Percentiles rank a stretch among this genome's conserved stretches.
Evolutionary conservation across 2,888 invertebrate species (phyloP).

Genomic region (Cantharis rustica): DNA sequence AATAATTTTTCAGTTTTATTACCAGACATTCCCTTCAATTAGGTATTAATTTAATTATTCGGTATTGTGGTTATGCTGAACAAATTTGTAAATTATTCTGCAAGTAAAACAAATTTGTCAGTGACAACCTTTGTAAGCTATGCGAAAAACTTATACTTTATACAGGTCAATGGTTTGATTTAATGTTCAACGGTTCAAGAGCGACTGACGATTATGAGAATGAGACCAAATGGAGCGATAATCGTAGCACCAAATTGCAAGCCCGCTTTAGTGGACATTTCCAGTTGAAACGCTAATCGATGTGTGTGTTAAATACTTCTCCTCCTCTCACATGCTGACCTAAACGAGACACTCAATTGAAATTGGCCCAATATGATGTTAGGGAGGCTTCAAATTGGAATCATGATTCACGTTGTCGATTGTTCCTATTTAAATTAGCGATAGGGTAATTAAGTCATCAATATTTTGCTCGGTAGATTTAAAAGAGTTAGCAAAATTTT

Average conservation of each 20-base stretch:
- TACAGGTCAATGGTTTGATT: conserved; percentile 33
- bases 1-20: neutral
- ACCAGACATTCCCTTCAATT: neutral
- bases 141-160: neutral
- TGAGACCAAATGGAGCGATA: conserved; percentile 49
- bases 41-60: neutral
- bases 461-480: neutral
- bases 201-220: conserved; percentile 42
- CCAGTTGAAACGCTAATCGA: conserved; percentile 54
- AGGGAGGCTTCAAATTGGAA: conserved; percentile 33
- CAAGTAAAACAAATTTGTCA: neutral
- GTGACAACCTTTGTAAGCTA: neutral
- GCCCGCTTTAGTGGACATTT: conserved; percentile 50
- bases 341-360: conserved; percentile 36
- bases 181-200: conserved; percentile 36
- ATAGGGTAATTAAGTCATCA: neutral
- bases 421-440: neutral
- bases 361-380: conserved; percentile 35
- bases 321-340: conserved; percentile 32
- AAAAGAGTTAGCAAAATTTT: neutral
- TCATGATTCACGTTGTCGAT: conserved; percentile 30
- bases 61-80: neutral
- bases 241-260: conserved; percentile 44
- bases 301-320: conserved; percentile 47
- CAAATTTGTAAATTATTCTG: neutral